These are phyloP conservation scores for Anthopleura xanthogrammica DNA, from an alignment of 92 coral and sea anemone species.

Conservation along the genomic window DNA sequence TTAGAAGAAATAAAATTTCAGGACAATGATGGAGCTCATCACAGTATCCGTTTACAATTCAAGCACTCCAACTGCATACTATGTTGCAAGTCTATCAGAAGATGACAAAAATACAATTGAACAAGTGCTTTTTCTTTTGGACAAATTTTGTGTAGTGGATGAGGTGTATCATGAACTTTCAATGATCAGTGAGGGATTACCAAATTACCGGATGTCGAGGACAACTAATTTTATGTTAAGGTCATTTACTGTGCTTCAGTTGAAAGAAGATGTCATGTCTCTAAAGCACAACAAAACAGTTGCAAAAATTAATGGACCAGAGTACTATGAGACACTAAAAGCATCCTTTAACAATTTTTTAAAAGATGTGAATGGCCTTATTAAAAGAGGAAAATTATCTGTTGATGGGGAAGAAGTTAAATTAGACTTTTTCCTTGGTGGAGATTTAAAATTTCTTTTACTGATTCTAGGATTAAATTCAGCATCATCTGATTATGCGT, in stretches of 20 bases:
- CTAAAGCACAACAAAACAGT: constrained; percentile 49
- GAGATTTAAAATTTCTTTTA: too few species aligned
- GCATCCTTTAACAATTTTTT: too few species aligned
- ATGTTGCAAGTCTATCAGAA: not conserved
- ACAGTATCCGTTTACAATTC: constrained; percentile 21
- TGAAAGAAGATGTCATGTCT: constrained; percentile 49
- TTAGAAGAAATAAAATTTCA: constrained; percentile 36
- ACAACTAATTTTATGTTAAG: constrained; percentile 53
- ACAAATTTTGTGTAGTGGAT: constrained; percentile 61
- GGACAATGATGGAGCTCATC: constrained; percentile 33
- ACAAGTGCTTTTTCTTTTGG: constrained; percentile 38
- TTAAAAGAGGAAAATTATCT: too few species aligned
- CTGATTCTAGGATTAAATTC: too few species aligned
- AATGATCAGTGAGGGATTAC: constrained; percentile 35
- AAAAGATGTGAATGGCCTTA: too few species aligned
- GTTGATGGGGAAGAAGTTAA: too few species aligned
- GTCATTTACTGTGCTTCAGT: constrained; percentile 44
- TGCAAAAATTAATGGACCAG: constrained; percentile 53
- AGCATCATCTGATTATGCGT: too few species aligned
- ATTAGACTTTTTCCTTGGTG: too few species aligned
- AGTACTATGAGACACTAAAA: constrained; percentile 25
- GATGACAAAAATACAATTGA: constrained; percentile 28
- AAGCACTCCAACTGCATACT: not conserved
- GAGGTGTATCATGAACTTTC: constrained; percentile 56
- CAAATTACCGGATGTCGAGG: constrained; percentile 54